Evolutionary conservation across 1,140 invertebrate genomes (phyloP), one percentile per base, ranked within the genome.

Genomic region (Stegodyphus dumicola): DNA sequence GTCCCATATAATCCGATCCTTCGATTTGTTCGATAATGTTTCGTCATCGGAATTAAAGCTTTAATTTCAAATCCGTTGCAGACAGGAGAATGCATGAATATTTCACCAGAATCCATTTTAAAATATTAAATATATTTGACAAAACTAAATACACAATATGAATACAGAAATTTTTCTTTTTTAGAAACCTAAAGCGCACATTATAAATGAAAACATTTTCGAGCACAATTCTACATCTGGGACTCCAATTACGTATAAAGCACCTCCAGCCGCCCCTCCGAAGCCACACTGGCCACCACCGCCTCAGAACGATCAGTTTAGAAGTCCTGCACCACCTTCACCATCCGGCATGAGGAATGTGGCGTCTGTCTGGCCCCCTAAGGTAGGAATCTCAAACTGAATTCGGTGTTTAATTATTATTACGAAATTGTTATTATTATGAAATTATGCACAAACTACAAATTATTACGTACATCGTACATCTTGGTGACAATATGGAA

Each of bases 181-280:
- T 54, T 54, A 3, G 33, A 33, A 85, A 74, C 81, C 73, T 53
- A 67, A 60, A 76, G 81, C 81, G 17, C 81, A 85, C 81, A 85
- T 85, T n/a, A 77, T 85, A 15, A 78, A 86, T 13, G 84, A 49
- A 52, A 53, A 71, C 7, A 78, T 86, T 48, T 86, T 86, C 49
- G 84, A 86, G 67, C 75, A 86, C 67, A 86, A 77, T 17, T 86
- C 75, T n/a, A 78, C 84, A 13, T 77, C 75, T 11, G 84, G 84
- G 1, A 86, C 84, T 9, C 84, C 84, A 13, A 86, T 86, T 54
- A 77, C 84, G 0, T 86, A 86, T 56, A 86, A 86, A 65, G 76
- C 84, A 6, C 84, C 84, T 5, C 84, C 84, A 6, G 49, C 56
- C 0, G 75, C 75, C 6, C 75, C 75, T n/a, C 76, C 75, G 2